phyloP scores from a whole-genome alignment of 1,140 invertebrate species.

The Portunus trituberculatus region DNA sequence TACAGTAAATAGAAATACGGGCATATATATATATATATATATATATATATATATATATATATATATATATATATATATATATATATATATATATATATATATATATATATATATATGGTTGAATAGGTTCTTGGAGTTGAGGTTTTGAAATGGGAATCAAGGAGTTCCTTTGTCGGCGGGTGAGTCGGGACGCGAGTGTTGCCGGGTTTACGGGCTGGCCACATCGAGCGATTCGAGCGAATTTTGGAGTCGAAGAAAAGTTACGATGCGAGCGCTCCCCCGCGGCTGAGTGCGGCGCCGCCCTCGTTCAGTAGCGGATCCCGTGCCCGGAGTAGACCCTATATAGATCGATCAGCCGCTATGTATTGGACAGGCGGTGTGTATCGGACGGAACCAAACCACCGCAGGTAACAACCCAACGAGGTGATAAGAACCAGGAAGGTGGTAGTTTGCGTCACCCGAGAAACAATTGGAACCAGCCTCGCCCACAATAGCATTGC shows the following conservation, averaged over 20 bases:
- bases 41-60: conserved; percentile 42
- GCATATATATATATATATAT: conserved; percentile 55
- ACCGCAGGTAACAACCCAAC: conserved; percentile 43
- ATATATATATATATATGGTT: not conserved
- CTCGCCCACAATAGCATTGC: conserved; percentile 35
- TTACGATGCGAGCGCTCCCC: conserved; percentile 7
- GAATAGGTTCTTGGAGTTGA: not conserved
- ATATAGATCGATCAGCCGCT: conserved; percentile 23
- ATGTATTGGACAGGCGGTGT: conserved; percentile 31
- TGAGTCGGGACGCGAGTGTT: not conserved
- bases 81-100: conserved; percentile 17
- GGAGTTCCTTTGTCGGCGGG: not conserved
- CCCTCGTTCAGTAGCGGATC: conserved; percentile 14
- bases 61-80: conserved; percentile 32
- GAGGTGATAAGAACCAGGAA: conserved; percentile 48
- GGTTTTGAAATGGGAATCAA: not conserved
- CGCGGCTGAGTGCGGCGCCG: conserved; percentile 14
- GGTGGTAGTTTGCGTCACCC: conserved; percentile 47
- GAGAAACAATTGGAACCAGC: conserved; percentile 32
- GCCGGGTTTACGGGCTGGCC: not conserved
- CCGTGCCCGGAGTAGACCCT: conserved; percentile 28
- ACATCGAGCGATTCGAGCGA: conserved; percentile 5
- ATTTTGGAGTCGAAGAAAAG: conserved; percentile 11
- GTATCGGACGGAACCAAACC: conserved; percentile 49
- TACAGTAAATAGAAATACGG: no score